Evolutionary conservation across 2,797 vertebrate species (phyloP).

Genomic region (Cyprinodon diabolis): DNA sequence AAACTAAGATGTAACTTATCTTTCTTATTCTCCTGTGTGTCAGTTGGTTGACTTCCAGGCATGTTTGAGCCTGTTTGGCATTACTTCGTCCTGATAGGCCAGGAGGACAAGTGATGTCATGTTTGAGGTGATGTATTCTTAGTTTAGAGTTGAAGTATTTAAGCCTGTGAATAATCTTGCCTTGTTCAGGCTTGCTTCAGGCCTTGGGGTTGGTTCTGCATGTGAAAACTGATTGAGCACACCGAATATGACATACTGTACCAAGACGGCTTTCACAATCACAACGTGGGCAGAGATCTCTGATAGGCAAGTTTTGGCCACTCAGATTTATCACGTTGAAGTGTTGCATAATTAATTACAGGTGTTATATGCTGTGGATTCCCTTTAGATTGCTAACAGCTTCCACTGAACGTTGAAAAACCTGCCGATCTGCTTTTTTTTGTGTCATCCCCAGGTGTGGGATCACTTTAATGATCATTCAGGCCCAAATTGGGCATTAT

Average conservation of each 20-base stretch:
- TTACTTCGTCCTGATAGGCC: slow-evolving; percentile 50
- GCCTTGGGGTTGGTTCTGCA: slow-evolving; percentile 34
- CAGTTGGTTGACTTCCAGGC: slow-evolving; percentile 45
- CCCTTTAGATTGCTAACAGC: slow-evolving; percentile 27
- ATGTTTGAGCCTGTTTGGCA: slow-evolving; percentile 55
- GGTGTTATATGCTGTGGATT: slow-evolving; percentile 6
- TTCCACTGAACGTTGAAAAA: slow-evolving; percentile 21
- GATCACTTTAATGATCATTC: slow-evolving; percentile 30
- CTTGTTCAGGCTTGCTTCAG: slow-evolving; percentile 65
- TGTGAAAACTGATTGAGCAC: slow-evolving; percentile 48
- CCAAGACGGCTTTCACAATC: slow-evolving; percentile 11
- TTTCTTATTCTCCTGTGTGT: slow-evolving; percentile 47
- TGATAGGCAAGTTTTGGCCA: background rate
- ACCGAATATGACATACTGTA: background rate
- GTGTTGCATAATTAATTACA: slow-evolving; percentile 8
- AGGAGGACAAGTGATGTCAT: slow-evolving; percentile 63
- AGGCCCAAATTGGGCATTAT: slow-evolving; percentile 18
- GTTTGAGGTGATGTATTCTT: slow-evolving; percentile 58
- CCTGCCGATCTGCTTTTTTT: slow-evolving; percentile 43
- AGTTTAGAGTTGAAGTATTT: slow-evolving; percentile 43
- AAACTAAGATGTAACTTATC: slow-evolving; percentile 29
- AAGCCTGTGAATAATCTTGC: slow-evolving; percentile 48
- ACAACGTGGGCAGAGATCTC: background rate
- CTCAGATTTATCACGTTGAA: background rate
- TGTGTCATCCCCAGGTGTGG: slow-evolving; percentile 9